A percentile compares a stretch with the other conserved stretches of the same genome.
phyloP scores from a whole-genome alignment of 2,888 invertebrate genomes.

The Machimus rusticus region DNA sequence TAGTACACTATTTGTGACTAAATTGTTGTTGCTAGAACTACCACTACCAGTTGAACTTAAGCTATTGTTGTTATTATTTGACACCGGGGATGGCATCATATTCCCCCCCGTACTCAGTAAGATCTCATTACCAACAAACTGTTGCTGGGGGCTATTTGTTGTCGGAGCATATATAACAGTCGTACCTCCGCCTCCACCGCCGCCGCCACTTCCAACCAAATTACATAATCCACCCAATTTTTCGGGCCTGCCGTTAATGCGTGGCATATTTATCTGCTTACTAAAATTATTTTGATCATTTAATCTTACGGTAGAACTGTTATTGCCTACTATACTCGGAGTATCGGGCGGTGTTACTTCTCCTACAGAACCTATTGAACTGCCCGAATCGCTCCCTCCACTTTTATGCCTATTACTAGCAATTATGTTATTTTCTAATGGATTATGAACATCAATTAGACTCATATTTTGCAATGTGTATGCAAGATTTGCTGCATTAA shows the following conservation, averaged over 20 bases:
- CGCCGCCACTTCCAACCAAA: slow-evolving; percentile 48
- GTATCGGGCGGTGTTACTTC: slow-evolving; percentile 62
- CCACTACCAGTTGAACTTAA: slow-evolving; percentile 44
- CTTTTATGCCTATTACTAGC: slow-evolving; percentile 55
- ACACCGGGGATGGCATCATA: slow-evolving; percentile 47
- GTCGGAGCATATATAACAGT: slow-evolving; percentile 48
- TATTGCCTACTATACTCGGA: slow-evolving; percentile 55
- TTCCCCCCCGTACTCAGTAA: slow-evolving; percentile 50
- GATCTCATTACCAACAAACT: slow-evolving; percentile 45
- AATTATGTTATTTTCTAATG: slow-evolving; percentile 44
- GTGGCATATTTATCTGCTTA: slow-evolving; percentile 57
- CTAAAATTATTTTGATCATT: slow-evolving; percentile 54
- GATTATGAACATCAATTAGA: slow-evolving; percentile 51
- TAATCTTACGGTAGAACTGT: slow-evolving; percentile 49
- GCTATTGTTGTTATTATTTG: slow-evolving; percentile 48
- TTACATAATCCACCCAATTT: slow-evolving; percentile 50
- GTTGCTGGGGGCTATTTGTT: slow-evolving; percentile 49
- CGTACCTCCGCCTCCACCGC: slow-evolving; percentile 40
- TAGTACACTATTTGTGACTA: slow-evolving; percentile 52
- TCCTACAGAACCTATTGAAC: slow-evolving; percentile 62
- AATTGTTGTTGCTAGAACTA: slow-evolving; percentile 47
- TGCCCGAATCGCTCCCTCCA: slow-evolving; percentile 59
- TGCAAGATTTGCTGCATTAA: slow-evolving; percentile 52
- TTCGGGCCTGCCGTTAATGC: slow-evolving; percentile 59
- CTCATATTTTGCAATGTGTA: slow-evolving; percentile 59